phyloP scores from a whole-genome alignment of 1,140 invertebrate species.

The Steinernema feltiae region DNA sequence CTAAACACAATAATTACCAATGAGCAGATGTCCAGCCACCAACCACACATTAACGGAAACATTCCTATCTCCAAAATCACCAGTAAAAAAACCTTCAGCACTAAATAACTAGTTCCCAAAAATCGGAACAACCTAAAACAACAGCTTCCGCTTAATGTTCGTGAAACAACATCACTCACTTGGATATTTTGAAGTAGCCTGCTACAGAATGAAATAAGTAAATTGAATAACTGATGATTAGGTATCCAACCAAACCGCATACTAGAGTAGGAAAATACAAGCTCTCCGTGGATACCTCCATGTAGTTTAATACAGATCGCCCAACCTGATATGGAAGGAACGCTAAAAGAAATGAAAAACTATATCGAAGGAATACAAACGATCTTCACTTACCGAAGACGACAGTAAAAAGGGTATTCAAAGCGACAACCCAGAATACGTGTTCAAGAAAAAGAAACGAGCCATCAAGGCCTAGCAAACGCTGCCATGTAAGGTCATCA shows the following conservation, averaged over 20 bases:
- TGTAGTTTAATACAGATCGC: slow-evolving; percentile 68
- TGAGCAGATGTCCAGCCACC: slow-evolving; percentile 98
- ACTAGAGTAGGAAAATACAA: slow-evolving; percentile 69
- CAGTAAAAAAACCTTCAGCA: slow-evolving; percentile 84
- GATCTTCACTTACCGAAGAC: slow-evolving; percentile 63
- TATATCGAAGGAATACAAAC: neutral
- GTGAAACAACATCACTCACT: slow-evolving; percentile 59
- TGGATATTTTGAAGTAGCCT: slow-evolving; percentile 69
- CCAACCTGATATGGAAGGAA: slow-evolving; percentile 94
- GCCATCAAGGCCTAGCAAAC: slow-evolving; percentile 87
- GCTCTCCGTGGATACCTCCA: slow-evolving; percentile 40
- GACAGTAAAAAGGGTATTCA: slow-evolving; percentile 89
- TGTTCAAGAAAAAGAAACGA: slow-evolving; percentile 94
- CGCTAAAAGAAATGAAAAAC: slow-evolving; percentile 67
- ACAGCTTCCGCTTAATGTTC: neutral
- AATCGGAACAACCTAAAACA: slow-evolving; percentile 68
- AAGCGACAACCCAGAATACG: slow-evolving; percentile 95
- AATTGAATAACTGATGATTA: slow-evolving; percentile 76
- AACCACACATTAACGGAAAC: slow-evolving; percentile 89
- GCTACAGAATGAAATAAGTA: slow-evolving; percentile 73
- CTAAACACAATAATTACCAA: slow-evolving; percentile 63
- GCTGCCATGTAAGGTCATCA: slow-evolving; percentile 95
- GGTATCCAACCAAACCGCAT: slow-evolving; percentile 70
- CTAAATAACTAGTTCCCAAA: slow-evolving; percentile 87
- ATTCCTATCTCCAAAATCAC: slow-evolving; percentile 91